Evolutionary conservation across 2,888 invertebrate genomes (phyloP), one percentile per base, ranked within the genome.

Genomic region (Malthinus seriepunctatus): DNA sequence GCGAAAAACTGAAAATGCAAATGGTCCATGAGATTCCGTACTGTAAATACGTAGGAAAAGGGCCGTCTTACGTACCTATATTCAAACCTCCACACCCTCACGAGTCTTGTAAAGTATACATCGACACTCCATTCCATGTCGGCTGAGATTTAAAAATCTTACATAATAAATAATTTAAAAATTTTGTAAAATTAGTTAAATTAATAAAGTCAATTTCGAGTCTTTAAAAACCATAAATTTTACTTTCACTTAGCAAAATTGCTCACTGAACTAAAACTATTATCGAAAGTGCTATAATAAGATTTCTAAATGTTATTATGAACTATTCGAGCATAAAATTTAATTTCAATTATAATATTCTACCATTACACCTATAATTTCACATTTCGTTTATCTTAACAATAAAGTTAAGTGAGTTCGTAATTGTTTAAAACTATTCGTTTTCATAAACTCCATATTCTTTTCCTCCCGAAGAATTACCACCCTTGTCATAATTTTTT

Each of bases 401-500:
- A 23, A 23, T 23, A 23, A 23, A 23, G 3, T 23, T 23, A 5
- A 23, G 23, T 5, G 23, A 23, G 23, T 23, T 23, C 3, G 23
- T 5, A 23, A n/a, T n/a, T 39, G 23, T 39, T 39, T 51, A 39
- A 9, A 7, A 42, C 23, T n/a, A 42, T 35, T 62, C 8, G 39
- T 34, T 46, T 39, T 54, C 54, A 8, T 32, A 38, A 31, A 38
- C 78, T 33, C 78, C 80, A 78, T 82, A 82, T 0, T 79, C 77
- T 9, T 81, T 79, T 42, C 83, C 86, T 0, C 82, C 82, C 45
- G 83, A 81, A 56, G 84, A 82, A 39, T 83, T 84, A 0, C 84
- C 83, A 68, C 86, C 85, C 71, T 83, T 86, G 42, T 83, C 86
- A 65, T 85, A 82, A 35, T 84, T 78, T 2, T 82, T 78, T 23